A percentile compares a stretch with the other conserved stretches of the same genome.
phyloP scores from a whole-genome alignment of 2,888 invertebrate species.

The Drosophila antonietae region DNA sequence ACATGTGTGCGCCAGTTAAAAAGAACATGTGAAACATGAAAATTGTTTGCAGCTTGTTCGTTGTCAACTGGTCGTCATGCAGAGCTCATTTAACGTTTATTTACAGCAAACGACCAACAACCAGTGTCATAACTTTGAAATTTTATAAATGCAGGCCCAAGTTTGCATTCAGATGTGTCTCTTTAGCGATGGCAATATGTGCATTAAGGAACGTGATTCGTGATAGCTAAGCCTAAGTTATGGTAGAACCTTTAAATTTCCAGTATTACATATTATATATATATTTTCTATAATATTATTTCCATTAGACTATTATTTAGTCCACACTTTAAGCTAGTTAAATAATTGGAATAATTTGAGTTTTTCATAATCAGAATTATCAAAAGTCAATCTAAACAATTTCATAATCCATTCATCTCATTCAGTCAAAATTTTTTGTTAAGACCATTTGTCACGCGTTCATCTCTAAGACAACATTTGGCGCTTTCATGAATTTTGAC shows the following conservation, averaged over 20 bases:
- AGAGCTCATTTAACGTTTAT: constrained; percentile 14
- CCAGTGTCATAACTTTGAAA: constrained; percentile 50
- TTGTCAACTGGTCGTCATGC: constrained; percentile 40
- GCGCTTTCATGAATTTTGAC: constrained; percentile 31
- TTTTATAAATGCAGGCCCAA: constrained; percentile 15
- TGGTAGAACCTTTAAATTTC: too few species aligned
- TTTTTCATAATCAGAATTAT: too few species aligned
- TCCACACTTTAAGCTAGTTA: too few species aligned
- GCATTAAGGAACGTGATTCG: background rate
- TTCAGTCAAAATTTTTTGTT: background rate
- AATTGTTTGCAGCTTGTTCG: constrained; percentile 23
- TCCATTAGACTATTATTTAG: too few species aligned
- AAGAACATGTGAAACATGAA: constrained; percentile 29
- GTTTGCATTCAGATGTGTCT: background rate
- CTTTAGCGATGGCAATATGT: constrained; percentile 22
- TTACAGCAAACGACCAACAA: constrained; percentile 24
- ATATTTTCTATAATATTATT: too few species aligned
- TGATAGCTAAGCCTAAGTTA: too few species aligned
- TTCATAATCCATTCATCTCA: background rate
- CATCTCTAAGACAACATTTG: constrained; percentile 34
- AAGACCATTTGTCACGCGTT: constrained; percentile 21
- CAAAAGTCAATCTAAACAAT: background rate
- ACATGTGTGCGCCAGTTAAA: constrained; percentile 29
- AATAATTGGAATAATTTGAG: too few species aligned
- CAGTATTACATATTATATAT: too few species aligned